Conservation (phyloP, 2,888 invertebrate species). For the Epicampocera succincta region DNA sequence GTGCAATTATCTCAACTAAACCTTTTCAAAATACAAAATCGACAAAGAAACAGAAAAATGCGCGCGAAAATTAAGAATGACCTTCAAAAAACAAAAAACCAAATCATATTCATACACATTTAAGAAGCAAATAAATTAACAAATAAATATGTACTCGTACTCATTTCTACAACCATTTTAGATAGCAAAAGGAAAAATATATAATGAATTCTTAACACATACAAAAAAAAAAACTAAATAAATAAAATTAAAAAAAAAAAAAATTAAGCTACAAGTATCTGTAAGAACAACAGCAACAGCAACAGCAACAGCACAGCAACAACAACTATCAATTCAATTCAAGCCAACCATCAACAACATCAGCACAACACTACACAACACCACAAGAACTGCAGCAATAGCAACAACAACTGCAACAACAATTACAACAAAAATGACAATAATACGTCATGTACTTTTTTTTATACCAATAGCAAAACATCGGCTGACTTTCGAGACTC, state of each 20-base stretch:
- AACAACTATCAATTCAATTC: conserved; percentile 43
- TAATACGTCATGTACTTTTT: conserved; percentile 20
- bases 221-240: not conserved
- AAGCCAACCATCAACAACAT: conserved; percentile 22
- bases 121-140: conserved; percentile 35
- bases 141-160: conserved; percentile 20
- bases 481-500: conserved; percentile 20
- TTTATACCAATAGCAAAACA: conserved; percentile 46
- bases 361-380: conserved; percentile 19
- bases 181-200: conserved; percentile 20
- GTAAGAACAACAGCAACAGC: conserved; percentile 44
- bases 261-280: conserved; percentile 39
- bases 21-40: conserved; percentile 24
- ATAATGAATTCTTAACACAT: conserved; percentile 22
- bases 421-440: conserved; percentile 14
- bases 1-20: conserved; percentile 36
- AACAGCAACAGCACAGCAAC: conserved; percentile 22
- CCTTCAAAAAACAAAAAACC: conserved; percentile 68
- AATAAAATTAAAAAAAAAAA: not conserved
- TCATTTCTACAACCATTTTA: conserved; percentile 28
- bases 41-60: conserved; percentile 36
- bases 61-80: conserved; percentile 71
- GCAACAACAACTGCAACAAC: conserved; percentile 8
- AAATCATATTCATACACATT: conserved; percentile 20
- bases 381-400: not conserved